phyloP scores from a whole-genome alignment of 2,888 invertebrate species.

The Caradrina kadenii region DNA sequence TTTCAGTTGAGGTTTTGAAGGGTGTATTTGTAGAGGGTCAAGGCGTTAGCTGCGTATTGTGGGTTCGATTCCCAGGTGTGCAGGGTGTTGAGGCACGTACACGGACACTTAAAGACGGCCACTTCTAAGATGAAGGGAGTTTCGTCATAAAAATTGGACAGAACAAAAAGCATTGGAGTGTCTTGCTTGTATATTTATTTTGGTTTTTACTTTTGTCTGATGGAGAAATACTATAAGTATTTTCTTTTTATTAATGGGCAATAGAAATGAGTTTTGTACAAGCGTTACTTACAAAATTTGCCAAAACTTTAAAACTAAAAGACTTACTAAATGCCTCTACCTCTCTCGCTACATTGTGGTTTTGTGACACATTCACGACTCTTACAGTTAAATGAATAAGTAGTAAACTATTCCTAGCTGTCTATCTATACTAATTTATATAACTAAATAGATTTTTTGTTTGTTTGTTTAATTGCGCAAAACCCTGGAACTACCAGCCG shows the following conservation, averaged over 20 bases:
- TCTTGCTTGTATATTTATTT: conserved; percentile 56
- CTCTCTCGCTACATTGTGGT: no score
- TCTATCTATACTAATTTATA: no score
- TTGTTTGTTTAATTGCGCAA: no score
- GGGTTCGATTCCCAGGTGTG: conserved; percentile 91
- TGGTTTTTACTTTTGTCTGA: conserved; percentile 31
- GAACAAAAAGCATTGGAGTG: conserved; percentile 77
- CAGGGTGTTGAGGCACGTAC: conserved; percentile 86
- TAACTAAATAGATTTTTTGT: no score
- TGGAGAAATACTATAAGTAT: neutral
- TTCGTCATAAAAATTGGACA: conserved; percentile 89
- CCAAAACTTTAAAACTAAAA: no score
- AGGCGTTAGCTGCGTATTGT: conserved; percentile 86
- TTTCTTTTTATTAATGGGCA: neutral
- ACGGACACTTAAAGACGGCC: conserved; percentile 87
- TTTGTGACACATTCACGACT: no score
- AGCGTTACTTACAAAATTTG: no score
- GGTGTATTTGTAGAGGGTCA: conserved; percentile 80
- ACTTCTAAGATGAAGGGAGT: conserved; percentile 89
- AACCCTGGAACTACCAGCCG: no score
- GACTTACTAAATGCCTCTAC: no score
- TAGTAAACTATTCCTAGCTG: no score
- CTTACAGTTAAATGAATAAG: no score
- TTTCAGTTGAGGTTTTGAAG: conserved; percentile 59
- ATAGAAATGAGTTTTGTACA: neutral